Base-by-base conservation (phyloP, 2,797 vertebrate genomes). In the Erpetoichthys calabaricus region DNA sequence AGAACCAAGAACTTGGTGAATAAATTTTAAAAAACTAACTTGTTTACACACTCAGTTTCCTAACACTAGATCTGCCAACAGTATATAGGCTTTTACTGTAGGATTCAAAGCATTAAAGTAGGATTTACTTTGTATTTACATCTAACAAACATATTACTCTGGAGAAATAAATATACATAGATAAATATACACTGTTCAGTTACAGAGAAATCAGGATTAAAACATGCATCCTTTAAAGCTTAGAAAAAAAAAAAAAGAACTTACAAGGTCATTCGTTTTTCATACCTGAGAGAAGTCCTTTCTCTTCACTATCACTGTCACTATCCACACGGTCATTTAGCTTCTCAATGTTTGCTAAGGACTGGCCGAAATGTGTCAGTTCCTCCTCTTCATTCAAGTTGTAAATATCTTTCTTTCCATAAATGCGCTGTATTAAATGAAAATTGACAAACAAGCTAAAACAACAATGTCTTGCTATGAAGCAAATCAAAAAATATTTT, bases 351-450 rank as follows among this genome's bases (percentile, higher is more conserved):
- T 94, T 90, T n/a, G 96, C 89, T 80, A 98, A 59, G 3, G 94
- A 97, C 49, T 94, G 94, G 56, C 96, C 96, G 7, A 87, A 97
- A 68, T 99, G 96, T 57, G 96, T 99, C 59, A 98, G 76, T 58
- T 98, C 92, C 63, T 98, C 95, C 3, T 95, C 96, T 72, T 98
- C 93, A 6, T 98, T 97, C 61, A 99, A 83, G 66, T 94, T 95
- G 70, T 84, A 99, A 57, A 94, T 57, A 10, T 79, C 87, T 73
- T 89, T 95, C 73, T 91, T 95, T 5, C 86, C 85, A 2, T 88
- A 86, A 59, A 70, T 70, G 53, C 88, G 86, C 96, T 98, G 64
- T 43, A 52, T 62, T 6, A 60, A 69, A 56, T 25, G 3, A 7
- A 55, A 7, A n/a, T 42, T 45, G 43, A 7, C 25, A 2, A 25